Evolutionary conservation across 2,113 vertebrate genomes (phyloP), one percentile per base, ranked within the genome.

Genomic region (Bucco capensis): DNA sequence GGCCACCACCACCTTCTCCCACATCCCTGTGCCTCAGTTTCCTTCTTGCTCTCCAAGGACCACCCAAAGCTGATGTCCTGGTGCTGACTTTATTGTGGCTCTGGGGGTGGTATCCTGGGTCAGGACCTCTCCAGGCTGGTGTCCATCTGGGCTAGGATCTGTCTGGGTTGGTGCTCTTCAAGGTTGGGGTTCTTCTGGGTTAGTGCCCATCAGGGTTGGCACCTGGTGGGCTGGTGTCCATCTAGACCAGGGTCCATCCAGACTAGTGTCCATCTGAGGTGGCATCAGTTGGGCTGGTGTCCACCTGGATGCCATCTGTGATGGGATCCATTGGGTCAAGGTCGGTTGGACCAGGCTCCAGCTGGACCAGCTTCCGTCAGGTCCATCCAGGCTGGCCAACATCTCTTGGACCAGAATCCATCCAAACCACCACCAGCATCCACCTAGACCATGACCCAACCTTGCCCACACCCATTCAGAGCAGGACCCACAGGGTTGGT

Each of bases 401-500:
- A 35, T n/a, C 44, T 13, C 3, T 31, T 18, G 25, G 11, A 40
- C 33, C 38, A 8, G 12, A 4, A 2, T 65, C 78, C 74, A 30
- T 47, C 64, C 18, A 10, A 18, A 7, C 35, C 57, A 33, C 14
- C 72, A n/a, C 47, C 75, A 57, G 6, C 14, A 13, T 3, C 54
- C 38, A 6, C 3, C 30, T 14, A 25, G 62, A 70, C 57, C 37
- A 23, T 1, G 22, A 35, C 12, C 64, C 71, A 62, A 40, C 49
- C 49, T 42, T n/a, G 18, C 30, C 54, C 0, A 1, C 46, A 11
- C 33, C 47, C 31, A 11, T 28, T 37, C 42, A 58, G 35, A 21
- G 69, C 49, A 22, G 49, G 25, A n/a, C 12, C 30, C 51, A 1
- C 0, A 0, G 50, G 2, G 9, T 22, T 0, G 1, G 4, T 64